Conservation (phyloP, 2,888 invertebrate genomes). For the Pemphredon lugubris region DNA sequence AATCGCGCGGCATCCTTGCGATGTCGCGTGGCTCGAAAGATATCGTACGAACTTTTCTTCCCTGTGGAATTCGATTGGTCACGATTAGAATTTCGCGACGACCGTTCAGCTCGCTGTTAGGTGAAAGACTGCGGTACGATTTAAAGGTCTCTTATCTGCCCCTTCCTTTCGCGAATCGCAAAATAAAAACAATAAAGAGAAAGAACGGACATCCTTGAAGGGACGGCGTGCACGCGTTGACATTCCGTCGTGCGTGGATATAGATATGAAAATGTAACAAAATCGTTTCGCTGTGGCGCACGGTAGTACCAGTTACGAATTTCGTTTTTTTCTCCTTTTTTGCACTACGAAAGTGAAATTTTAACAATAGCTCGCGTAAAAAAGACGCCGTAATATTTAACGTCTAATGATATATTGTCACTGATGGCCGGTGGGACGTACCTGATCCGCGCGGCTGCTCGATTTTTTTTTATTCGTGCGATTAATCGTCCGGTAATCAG, state of each 20-base stretch:
- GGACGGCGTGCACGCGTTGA: slow-evolving; percentile 32
- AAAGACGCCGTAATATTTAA: slow-evolving; percentile 26
- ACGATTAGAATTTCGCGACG: too few relatives aligned
- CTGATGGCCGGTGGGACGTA: slow-evolving; percentile 28
- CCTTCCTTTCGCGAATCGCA: too few relatives aligned
- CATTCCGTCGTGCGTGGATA: slow-evolving; percentile 13
- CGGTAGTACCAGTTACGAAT: background rate
- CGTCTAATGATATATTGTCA: slow-evolving; percentile 51
- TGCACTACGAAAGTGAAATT: slow-evolving; percentile 7
- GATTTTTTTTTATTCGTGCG: too few relatives aligned
- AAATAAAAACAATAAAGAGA: too few relatives aligned
- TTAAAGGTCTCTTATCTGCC: slow-evolving; percentile 3
- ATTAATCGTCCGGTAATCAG: background rate
- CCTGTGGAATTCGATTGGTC: too few relatives aligned
- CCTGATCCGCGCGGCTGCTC: too few relatives aligned
- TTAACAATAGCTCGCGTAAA: slow-evolving; percentile 16
- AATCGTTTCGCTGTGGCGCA: background rate
- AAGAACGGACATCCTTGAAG: slow-evolving; percentile 51
- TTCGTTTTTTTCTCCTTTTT: background rate
- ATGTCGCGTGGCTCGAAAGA: slow-evolving; percentile 33
- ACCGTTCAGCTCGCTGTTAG: slow-evolving; percentile 8
- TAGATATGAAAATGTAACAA: slow-evolving; percentile 35
- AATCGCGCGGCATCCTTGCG: background rate
- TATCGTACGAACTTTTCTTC: slow-evolving; percentile 39
- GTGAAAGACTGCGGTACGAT: slow-evolving; percentile 43